Conservation (phyloP, 1,140 invertebrate species). For the Melitaea cinxia region DNA sequence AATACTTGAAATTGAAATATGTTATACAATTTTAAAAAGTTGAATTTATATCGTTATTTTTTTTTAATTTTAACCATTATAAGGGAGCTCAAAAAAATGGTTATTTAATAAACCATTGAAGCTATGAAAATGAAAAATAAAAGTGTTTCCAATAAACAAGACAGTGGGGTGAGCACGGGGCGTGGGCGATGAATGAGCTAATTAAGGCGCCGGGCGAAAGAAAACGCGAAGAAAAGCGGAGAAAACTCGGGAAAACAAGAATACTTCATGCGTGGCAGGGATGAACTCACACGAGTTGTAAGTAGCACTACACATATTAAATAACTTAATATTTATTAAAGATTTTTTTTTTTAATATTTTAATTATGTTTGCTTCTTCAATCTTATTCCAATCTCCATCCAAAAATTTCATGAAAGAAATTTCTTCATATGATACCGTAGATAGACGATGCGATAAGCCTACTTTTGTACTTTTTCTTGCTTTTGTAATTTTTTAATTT, state of each 20-base stretch:
- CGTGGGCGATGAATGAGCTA: conserved; percentile 72
- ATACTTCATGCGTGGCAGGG: conserved; percentile 58
- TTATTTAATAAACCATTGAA: conserved; percentile 61
- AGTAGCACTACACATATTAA: no score
- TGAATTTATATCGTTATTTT: neutral
- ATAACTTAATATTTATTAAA: no score
- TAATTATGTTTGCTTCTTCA: no score
- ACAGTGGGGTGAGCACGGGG: conserved; percentile 37
- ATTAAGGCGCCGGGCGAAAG: conserved; percentile 75
- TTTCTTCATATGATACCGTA: no score
- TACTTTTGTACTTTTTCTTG: no score
- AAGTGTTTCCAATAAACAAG: conserved; percentile 77
- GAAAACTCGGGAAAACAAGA: conserved; percentile 80
- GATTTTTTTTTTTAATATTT: neutral
- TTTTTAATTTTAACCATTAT: no score
- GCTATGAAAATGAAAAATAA: conserved; percentile 68
- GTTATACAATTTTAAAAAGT: no score
- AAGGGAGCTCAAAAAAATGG: conserved; percentile 16
- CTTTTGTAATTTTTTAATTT: no score
- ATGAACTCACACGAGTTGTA: conserved; percentile 42
- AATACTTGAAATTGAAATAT: no score
- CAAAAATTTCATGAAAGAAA: no score
- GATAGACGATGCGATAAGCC: no score
- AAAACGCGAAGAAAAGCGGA: conserved; percentile 76
- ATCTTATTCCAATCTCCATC: no score